phyloP scores from a whole-genome alignment of 2,113 vertebrate species.

The Meriones unguiculatus region DNA sequence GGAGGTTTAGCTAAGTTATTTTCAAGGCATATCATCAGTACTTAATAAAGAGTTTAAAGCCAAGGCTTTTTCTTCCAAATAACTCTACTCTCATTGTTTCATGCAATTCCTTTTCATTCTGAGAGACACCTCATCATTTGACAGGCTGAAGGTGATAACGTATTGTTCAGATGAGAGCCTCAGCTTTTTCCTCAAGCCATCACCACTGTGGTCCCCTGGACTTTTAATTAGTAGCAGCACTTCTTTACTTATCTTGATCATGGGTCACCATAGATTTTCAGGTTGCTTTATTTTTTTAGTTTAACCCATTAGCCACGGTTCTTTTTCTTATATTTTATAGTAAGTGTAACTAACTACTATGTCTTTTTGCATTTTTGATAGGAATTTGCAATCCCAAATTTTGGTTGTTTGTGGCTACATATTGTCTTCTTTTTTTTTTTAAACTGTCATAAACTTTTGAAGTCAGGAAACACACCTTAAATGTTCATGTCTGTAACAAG shows the following conservation, averaged over 20 bases:
- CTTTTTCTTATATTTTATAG: background rate
- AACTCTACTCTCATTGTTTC: background rate
- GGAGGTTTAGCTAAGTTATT: background rate
- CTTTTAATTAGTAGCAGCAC: background rate
- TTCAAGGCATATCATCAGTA: background rate
- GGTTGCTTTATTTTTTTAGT: background rate
- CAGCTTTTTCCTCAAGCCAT: accelerated
- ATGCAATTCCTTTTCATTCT: background rate
- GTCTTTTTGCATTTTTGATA: background rate
- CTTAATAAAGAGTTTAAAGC: background rate
- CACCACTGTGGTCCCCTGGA: background rate
- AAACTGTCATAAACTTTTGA: background rate
- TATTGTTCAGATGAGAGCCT: background rate
- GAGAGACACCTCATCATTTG: background rate
- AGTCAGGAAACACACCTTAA: background rate
- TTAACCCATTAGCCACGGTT: accelerated
- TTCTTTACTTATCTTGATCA: background rate
- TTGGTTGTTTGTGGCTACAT: background rate
- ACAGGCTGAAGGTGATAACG: background rate
- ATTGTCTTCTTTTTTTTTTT: background rate
- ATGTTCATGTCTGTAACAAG: background rate
- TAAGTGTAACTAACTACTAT: background rate
- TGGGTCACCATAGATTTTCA: background rate
- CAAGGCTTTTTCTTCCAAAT: background rate
- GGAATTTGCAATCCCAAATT: background rate